These are phyloP conservation scores for Schizothorax lantsangensis DNA, from an alignment of 2,797 vertebrate species.

Conservation along the genomic window DNA sequence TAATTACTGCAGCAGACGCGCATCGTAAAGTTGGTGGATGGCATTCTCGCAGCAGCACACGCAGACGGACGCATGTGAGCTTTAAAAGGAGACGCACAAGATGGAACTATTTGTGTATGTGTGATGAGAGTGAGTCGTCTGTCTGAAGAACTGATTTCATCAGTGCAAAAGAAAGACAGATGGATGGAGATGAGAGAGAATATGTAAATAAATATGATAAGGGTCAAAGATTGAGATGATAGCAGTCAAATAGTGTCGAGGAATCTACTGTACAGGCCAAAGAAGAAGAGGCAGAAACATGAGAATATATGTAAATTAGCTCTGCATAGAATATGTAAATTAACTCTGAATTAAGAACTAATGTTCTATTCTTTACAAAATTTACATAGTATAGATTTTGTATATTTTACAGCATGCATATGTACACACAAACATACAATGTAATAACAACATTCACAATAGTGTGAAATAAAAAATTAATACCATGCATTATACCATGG, in stretches of 20 bases:
- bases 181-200: background rate
- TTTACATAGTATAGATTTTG: background rate
- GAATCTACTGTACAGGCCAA: slow-evolving; percentile 3
- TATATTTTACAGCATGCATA: background rate
- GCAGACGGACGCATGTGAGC: background rate
- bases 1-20: slow-evolving; percentile 59
- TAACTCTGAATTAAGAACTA: background rate
- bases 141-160: slow-evolving; percentile 26
- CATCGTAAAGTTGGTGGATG: slow-evolving; percentile 33
- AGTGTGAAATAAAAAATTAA: background rate
- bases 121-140: slow-evolving; percentile 33
- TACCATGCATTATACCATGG: background rate
- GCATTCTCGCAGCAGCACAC: slow-evolving; percentile 41
- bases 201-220: slow-evolving; percentile 29
- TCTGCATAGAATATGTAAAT: slow-evolving; percentile 9
- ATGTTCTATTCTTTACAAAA: background rate
- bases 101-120: slow-evolving; percentile 24
- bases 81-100: slow-evolving; percentile 28
- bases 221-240: slow-evolving; percentile 9
- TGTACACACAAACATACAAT: background rate
- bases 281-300: background rate
- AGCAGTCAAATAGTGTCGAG: slow-evolving; percentile 28
- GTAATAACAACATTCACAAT: background rate
- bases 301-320: background rate
- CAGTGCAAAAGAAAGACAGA: background rate